These are phyloP conservation scores for Lophochroa leadbeateri DNA, from an alignment of 2,113 vertebrate genomes.

Conservation along the genomic window DNA sequence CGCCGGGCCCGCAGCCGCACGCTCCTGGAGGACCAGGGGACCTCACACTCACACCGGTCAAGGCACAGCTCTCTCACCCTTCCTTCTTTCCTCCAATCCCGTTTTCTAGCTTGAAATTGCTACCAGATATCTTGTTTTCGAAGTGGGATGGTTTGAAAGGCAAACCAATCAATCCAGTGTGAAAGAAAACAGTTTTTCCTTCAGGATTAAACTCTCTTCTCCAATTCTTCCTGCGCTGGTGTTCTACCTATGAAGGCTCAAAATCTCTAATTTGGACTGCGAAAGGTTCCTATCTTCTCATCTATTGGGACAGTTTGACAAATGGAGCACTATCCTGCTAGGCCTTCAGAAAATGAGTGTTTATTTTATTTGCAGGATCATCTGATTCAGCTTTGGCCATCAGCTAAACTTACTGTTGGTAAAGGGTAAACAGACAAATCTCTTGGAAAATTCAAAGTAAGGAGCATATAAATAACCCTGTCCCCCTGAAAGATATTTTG, in stretches of 20 bases:
- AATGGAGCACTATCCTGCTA: background rate
- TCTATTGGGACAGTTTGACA: background rate
- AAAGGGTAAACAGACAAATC: background rate
- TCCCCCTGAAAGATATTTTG: background rate
- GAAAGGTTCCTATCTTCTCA: background rate
- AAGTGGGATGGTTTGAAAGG: background rate
- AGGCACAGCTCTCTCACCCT: too few species aligned
- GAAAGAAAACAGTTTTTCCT: background rate
- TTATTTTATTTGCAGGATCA: background rate
- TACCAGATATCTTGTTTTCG: background rate
- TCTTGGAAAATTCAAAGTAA: background rate
- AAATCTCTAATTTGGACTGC: background rate
- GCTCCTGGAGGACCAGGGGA: fast-evolving
- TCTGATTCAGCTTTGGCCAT: background rate
- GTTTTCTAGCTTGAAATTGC: background rate
- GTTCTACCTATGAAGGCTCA: background rate
- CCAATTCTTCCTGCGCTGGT: background rate
- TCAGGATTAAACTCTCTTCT: background rate
- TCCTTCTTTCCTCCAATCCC: fast-evolving
- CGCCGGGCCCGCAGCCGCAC: background rate
- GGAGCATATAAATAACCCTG: background rate
- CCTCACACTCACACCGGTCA: background rate
- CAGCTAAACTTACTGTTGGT: background rate
- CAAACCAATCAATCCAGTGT: fast-evolving
- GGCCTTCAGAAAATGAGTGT: background rate